Evolutionary conservation across 2,113 vertebrate genomes (phyloP).

Genomic region (Peromyscus polionotus): DNA sequence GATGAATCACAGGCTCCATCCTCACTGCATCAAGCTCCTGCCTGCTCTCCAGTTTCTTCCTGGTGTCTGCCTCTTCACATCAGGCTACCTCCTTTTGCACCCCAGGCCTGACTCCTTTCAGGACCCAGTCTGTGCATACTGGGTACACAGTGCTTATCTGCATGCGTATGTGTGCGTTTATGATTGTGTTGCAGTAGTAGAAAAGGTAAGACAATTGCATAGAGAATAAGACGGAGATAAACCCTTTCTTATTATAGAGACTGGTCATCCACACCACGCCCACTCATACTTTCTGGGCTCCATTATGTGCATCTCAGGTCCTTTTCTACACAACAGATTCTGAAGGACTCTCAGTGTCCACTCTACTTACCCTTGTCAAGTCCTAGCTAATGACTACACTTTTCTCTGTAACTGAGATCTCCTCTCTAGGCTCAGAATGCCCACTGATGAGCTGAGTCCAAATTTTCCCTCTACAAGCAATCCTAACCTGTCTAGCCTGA

Average conservation of each 20-base stretch:
- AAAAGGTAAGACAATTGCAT: background rate
- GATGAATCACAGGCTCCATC: background rate
- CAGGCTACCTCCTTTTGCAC: too few relatives aligned
- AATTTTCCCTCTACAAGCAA: background rate
- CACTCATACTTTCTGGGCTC: background rate
- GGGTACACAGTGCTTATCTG: background rate
- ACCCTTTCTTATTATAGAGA: background rate
- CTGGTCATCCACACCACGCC: too few relatives aligned
- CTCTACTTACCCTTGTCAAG: accelerated
- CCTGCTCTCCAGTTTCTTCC: background rate
- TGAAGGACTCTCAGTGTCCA: background rate
- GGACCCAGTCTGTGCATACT: background rate
- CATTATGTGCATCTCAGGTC: background rate
- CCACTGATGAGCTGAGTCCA: accelerated
- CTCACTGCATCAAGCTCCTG: background rate
- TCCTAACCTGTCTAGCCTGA: background rate
- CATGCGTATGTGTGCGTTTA: background rate
- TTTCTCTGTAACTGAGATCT: too few relatives aligned
- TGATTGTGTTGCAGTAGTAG: background rate
- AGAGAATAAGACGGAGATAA: background rate
- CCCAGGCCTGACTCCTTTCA: background rate
- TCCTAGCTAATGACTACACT: background rate
- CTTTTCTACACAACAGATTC: background rate
- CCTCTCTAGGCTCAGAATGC: background rate
- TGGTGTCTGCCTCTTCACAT: background rate